Evolutionary conservation across 35 echinoderm and acorn worm species (phyloP), one percentile per base, ranked within the genome.

Genomic region (Acanthaster planci): DNA sequence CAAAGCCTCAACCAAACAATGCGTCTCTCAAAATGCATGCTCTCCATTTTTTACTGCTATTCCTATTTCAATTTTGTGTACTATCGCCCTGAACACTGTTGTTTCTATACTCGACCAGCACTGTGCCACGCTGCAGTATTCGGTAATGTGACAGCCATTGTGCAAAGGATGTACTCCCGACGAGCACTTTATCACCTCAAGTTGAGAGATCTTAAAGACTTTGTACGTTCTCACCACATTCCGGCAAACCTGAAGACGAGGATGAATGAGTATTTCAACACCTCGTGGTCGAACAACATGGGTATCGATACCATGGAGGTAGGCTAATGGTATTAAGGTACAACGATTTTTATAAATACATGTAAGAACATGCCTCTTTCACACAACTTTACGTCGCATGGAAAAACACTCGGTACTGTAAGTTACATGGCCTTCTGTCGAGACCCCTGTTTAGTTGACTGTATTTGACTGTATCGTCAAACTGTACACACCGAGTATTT

Each of bases 261-360:
- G 77, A 98, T 98, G 91, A 79, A 93, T 76, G 95, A 98, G 52
- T 98, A 98, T 52, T 98, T 98, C 40, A 90, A 87, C 53, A 98
- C 95, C 56, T 94, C 92, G 77, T 98, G 92, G 84, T 98, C 95
- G 14, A 86, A 93, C 27, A 93, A 90, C 60, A 94, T 93, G 91
- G 95, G 95, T 22, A 98, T 98, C 67, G 95, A 98, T 86, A 94
- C 91, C 17, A 90, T 86, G 68, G 92, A 98, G 80, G 95, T 98
- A 91, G 91, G 54, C 12, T 4, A 12, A 6, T 47, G 42, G 42
- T 47, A 6, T 47, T 47, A 47, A 4, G 12, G 4, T 47, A 12
- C 42, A 6, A 47, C 42, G 42, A 47, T 47, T 6, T 6, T 12
- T 47, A 4, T 4, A 6, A 4, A 47, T 12, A 47, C 42, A 47